A percentile compares a stretch with the other conserved stretches of the same genome.
Evolutionary conservation across 2,888 invertebrate genomes (phyloP).

Genomic region (Oasisia sp.): DNA sequence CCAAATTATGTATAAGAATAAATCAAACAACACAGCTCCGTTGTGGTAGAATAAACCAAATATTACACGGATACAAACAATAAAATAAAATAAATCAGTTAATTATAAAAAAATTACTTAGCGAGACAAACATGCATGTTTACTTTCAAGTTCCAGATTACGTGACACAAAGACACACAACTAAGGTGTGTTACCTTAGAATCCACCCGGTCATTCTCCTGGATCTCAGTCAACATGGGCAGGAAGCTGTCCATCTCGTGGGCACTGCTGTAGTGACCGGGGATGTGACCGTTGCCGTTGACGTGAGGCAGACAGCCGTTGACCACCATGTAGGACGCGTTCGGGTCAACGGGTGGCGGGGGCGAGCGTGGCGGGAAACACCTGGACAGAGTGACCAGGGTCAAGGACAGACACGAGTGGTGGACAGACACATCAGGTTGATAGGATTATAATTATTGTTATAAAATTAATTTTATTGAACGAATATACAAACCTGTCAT

Average conservation of each 20-base stretch:
- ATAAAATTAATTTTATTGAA: too few relatives aligned
- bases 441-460: too few relatives aligned
- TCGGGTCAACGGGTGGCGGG: not conserved
- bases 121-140: too few relatives aligned
- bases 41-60: too few relatives aligned
- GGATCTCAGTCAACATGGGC: constrained; percentile 40
- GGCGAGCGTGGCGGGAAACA: constrained; percentile 7
- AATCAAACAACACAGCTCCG: too few relatives aligned
- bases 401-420: not conserved
- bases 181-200: constrained; percentile 46
- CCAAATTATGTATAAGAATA: too few relatives aligned
- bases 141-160: too few relatives aligned
- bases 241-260: constrained; percentile 48
- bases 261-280: not conserved
- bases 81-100: not conserved
- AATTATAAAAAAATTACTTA: too few relatives aligned
- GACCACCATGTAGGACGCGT: not conserved
- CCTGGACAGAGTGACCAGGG: not conserved
- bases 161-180: not conserved
- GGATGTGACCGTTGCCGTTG: constrained; percentile 25
- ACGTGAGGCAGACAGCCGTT: constrained; percentile 28
- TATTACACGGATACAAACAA: not conserved
- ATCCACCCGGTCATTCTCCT: constrained; percentile 53
- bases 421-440: too few relatives aligned
- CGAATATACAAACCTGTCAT: too few relatives aligned